phyloP scores from a whole-genome alignment of 1,140 invertebrate species.

The Sinella curviseta region DNA sequence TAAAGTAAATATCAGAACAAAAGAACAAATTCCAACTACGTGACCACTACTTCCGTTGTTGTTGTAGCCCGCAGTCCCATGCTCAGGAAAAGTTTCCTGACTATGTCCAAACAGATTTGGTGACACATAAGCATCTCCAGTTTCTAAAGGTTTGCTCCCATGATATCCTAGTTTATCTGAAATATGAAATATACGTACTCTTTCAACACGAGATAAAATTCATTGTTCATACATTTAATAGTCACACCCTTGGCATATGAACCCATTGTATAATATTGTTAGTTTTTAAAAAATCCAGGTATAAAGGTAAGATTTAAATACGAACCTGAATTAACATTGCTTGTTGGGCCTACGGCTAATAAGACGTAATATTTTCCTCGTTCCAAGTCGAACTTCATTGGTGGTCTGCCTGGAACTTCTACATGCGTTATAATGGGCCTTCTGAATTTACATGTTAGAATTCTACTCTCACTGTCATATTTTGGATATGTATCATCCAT shows the following conservation, averaged over 20 bases:
- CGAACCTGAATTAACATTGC: not conserved
- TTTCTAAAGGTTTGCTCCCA: not conserved
- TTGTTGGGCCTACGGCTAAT: not conserved
- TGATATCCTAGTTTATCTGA: not conserved
- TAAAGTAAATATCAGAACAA: too few relatives aligned
- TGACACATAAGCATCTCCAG: not conserved
- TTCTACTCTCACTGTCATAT: not conserved
- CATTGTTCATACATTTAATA: too few relatives aligned
- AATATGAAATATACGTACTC: too few relatives aligned
- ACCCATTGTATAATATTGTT: too few relatives aligned
- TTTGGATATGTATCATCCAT: not conserved
- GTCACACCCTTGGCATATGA: too few relatives aligned
- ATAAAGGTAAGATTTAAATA: not conserved
- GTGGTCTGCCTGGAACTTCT: not conserved
- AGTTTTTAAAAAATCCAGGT: too few relatives aligned
- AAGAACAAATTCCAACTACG: not conserved
- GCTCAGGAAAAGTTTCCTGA: not conserved
- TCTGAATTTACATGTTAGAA: constrained; percentile 12
- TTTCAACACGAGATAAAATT: too few relatives aligned
- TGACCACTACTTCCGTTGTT: not conserved
- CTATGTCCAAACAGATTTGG: not conserved
- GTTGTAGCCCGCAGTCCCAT: not conserved
- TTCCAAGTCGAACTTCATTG: not conserved
- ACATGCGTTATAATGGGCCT: not conserved
- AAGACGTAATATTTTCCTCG: not conserved